These are phyloP conservation scores for Pristionchus japonicus DNA, from an alignment of 2,888 invertebrate species.

Conservation along the genomic window DNA sequence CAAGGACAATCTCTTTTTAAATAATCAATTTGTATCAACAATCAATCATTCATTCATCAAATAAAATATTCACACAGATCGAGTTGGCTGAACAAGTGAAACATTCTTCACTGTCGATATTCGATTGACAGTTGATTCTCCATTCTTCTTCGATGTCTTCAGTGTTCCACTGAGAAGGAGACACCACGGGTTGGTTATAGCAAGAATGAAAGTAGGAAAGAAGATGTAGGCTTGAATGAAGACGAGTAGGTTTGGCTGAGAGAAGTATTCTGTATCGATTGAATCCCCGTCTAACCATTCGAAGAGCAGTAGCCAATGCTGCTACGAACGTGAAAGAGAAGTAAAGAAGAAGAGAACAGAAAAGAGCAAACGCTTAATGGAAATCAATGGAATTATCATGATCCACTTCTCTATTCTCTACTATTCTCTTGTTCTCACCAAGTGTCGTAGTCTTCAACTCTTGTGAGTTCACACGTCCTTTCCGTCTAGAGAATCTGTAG, in stretches of 20 bases:
- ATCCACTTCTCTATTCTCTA: neutral
- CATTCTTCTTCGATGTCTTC: neutral
- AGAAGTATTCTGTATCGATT: neutral
- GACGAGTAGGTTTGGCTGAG: neutral
- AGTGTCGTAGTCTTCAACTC: neutral
- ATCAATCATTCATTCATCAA: neutral
- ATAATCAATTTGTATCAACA: neutral
- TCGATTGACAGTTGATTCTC: neutral
- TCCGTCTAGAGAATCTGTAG: neutral
- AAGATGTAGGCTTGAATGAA: slow-evolving; percentile 8
- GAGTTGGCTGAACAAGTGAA: neutral
- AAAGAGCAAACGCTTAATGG: neutral
- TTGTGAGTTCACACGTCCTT: neutral
- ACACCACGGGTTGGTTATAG: slow-evolving; percentile 14
- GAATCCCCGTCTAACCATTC: neutral
- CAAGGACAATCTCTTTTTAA: neutral
- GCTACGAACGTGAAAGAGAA: neutral
- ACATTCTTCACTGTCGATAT: neutral
- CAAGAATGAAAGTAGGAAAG: neutral
- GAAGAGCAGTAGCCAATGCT: neutral
- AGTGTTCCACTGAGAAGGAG: neutral
- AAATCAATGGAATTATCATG: neutral
- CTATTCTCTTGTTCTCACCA: neutral
- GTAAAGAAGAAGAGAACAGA: slow-evolving; percentile 1
- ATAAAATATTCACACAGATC: neutral